phyloP scores from a whole-genome alignment of 2,888 invertebrate genomes.

The Orthosia cruda region DNA sequence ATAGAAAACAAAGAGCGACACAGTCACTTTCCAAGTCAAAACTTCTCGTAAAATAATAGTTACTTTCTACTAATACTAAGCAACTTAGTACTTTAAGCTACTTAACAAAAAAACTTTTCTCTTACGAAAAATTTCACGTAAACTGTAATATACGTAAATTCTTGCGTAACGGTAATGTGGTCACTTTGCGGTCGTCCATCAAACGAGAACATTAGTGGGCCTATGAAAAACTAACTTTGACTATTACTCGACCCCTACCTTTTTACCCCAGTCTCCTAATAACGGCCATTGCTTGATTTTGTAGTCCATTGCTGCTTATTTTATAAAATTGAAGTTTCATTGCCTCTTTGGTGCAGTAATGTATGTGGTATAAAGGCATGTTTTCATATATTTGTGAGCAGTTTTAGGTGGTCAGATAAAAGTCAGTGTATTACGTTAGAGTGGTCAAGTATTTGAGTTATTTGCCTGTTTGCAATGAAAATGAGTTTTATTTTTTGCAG shows the following conservation, averaged over 20 bases:
- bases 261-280: slow-evolving; percentile 12
- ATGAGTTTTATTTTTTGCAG: slow-evolving; percentile 54
- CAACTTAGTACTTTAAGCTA: slow-evolving; percentile 35
- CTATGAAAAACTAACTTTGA: slow-evolving; percentile 83
- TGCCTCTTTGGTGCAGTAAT: not conserved
- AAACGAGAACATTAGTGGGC: slow-evolving; percentile 74
- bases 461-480: slow-evolving; percentile 62
- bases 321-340: not conserved
- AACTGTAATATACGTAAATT: slow-evolving; percentile 52
- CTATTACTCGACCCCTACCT: slow-evolving; percentile 75
- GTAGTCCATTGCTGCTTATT: slow-evolving; percentile 25
- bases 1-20: slow-evolving; percentile 1
- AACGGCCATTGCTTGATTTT: slow-evolving; percentile 31
- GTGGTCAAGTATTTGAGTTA: slow-evolving; percentile 66
- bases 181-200: slow-evolving; percentile 75
- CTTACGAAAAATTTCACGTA: slow-evolving; percentile 38
- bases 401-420: slow-evolving; percentile 39
- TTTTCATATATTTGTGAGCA: slow-evolving; percentile 9
- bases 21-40: not conserved
- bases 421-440: slow-evolving; percentile 56
- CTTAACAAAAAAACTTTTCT: slow-evolving; percentile 53
- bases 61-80: slow-evolving; percentile 12
- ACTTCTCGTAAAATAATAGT: not conserved
- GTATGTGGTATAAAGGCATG: not conserved
- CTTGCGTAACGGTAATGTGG: slow-evolving; percentile 56